Evolutionary conservation across 2,888 invertebrate species (phyloP).

Genomic region (Sycophila texana): DNA sequence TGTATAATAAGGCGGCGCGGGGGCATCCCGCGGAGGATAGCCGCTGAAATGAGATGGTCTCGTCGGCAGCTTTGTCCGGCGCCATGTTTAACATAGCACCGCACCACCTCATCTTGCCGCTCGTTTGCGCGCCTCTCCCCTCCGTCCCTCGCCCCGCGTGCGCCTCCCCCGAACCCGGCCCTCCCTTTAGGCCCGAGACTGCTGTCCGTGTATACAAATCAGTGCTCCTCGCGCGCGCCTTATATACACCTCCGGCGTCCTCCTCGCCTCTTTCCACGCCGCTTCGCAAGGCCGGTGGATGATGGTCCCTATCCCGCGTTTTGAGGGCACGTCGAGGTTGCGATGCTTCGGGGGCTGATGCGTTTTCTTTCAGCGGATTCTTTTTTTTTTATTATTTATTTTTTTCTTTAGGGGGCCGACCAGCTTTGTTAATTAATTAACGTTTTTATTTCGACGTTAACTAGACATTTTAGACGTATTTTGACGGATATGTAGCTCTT

Average conservation of each 20-base stretch:
- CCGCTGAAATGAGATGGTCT: slow-evolving; percentile 72
- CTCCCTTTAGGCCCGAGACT: slow-evolving; percentile 15
- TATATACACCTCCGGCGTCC: slow-evolving; percentile 1
- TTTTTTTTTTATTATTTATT: too few relatives aligned
- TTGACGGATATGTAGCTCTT: too few relatives aligned
- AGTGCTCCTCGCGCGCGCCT: slow-evolving; percentile 47
- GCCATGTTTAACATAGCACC: slow-evolving; percentile 73
- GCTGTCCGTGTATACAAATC: slow-evolving; percentile 64
- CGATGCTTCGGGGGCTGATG: not conserved
- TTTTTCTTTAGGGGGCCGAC: too few relatives aligned
- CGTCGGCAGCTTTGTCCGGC: slow-evolving; percentile 72
- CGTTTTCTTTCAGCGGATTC: too few relatives aligned
- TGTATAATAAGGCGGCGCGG: slow-evolving; percentile 62
- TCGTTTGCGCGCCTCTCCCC: slow-evolving; percentile 59
- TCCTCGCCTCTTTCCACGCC: not conserved
- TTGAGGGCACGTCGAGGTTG: slow-evolving; percentile 13
- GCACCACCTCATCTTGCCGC: slow-evolving; percentile 68
- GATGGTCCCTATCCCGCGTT: slow-evolving; percentile 1
- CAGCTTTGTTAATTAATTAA: too few relatives aligned
- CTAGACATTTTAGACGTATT: too few relatives aligned
- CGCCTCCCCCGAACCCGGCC: slow-evolving; percentile 2
- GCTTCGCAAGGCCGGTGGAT: not conserved
- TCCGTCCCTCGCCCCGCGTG: slow-evolving; percentile 46
- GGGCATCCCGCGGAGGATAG: slow-evolving; percentile 51
- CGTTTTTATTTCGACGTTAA: too few relatives aligned